Evolutionary conservation across 1,140 invertebrate species (phyloP).

Genomic region (Drosophila bocqueti): DNA sequence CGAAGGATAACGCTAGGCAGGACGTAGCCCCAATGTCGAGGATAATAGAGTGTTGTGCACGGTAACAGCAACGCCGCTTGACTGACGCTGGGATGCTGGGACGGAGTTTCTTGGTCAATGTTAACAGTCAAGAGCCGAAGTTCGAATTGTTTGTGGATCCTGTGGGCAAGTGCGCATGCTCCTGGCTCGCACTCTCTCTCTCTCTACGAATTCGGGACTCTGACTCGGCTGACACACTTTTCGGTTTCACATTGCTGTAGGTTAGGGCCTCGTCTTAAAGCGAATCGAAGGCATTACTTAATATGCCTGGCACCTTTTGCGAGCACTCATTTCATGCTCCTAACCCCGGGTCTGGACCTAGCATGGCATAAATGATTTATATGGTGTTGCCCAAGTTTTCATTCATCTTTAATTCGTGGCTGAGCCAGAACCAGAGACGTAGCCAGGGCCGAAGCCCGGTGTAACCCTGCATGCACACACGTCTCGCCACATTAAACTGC

Average conservation of each 20-base stretch:
- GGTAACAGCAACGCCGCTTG: conserved; percentile 78
- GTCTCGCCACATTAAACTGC: conserved; percentile 62
- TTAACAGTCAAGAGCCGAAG: conserved; percentile 49
- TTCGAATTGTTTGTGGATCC: conserved; percentile 79
- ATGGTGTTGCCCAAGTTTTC: conserved; percentile 63
- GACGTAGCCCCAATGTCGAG: conserved; percentile 12
- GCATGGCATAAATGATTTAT: conserved; percentile 81
- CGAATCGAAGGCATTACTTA: conserved; percentile 61
- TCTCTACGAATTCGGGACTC: conserved; percentile 8
- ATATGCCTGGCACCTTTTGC: conserved; percentile 73
- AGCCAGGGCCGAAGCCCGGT: too few relatives aligned
- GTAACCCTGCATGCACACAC: conserved; percentile 18
- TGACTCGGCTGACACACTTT: conserved; percentile 69
- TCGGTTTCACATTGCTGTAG: conserved; percentile 64
- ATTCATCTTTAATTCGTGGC: conserved; percentile 71
- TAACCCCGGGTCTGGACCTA: conserved; percentile 43
- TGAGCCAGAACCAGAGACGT: background rate
- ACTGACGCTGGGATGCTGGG: conserved; percentile 72
- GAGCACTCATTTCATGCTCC: conserved; percentile 36
- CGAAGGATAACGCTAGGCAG: conserved; percentile 8
- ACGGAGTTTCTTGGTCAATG: conserved; percentile 73
- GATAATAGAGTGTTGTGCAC: conserved; percentile 70
- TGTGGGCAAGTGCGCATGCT: conserved; percentile 48
- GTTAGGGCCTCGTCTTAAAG: conserved; percentile 71
- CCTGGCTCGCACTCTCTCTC: conserved; percentile 1